Base-by-base conservation (phyloP, 1,140 invertebrate genomes). In the Drosophila nigromelanica region DNA sequence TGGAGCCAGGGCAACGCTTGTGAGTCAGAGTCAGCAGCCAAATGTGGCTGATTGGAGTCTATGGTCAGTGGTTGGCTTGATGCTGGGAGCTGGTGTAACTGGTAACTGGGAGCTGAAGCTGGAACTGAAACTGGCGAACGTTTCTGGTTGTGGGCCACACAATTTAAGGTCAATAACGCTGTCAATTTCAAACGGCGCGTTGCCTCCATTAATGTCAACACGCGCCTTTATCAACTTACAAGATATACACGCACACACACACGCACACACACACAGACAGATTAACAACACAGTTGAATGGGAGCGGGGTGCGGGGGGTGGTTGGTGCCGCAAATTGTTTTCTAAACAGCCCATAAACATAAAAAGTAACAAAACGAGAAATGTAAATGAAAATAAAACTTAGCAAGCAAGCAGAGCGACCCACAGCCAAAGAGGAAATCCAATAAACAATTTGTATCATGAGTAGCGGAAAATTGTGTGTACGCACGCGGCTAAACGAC, bases 401-500 rank as follows among this genome's bases (percentile, higher is more conserved):
- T 72, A 81, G 78, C 71, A 78, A 62, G 64, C 55, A 54, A 21
- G 61, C 59, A 58, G 42, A 45, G 45, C 50, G 37, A 35, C 21
- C 61, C 63, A 51, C 79, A 82, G 59, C 60, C 45, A 64, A 86
- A 85, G 82, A 86, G 82, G 82, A 86, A 86, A 86, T 86, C 86
- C 83, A 87, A 87, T 87, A 89, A 89, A 89, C 83, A 89, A 89
- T 89, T 89, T 89, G 83, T 80, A 89, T 86, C 83, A 89, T 89
- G 83, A 89, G 83, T 83, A 89, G 83, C 83, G 83, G 83, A 89
- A 89, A 89, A 89, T 89, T 89, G 82, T 86, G 82, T 86, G 82
- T 86, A 86, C 82, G 82, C 82, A 86, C 82, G 82, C 82, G 78
- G 82, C 82, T 86, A 86, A 86, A 86, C 82, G 82, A 73, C 66